A percentile compares a stretch with the other conserved stretches of the same genome.
Evolutionary conservation across 2,888 invertebrate species (phyloP).

Genomic region (Scaptomyza reducta): DNA sequence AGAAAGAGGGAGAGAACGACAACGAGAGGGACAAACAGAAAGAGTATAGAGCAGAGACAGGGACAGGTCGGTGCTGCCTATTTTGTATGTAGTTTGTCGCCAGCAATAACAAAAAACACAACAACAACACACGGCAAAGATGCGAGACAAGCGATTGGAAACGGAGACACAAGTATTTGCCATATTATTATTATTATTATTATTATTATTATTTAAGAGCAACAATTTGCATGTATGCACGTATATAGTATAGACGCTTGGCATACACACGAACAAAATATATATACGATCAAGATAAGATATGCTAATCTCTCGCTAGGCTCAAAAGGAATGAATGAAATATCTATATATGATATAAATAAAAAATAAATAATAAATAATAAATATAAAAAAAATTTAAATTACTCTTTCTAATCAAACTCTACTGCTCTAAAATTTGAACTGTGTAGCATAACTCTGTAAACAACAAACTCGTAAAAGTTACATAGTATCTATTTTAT

Average conservation of each 20-base stretch:
- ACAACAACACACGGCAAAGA: slow-evolving; percentile 19
- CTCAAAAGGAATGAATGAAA: too few relatives aligned
- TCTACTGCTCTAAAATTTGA: too few relatives aligned
- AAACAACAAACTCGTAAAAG: too few relatives aligned
- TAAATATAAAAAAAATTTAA: too few relatives aligned
- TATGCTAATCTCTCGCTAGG: too few relatives aligned
- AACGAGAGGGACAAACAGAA: slow-evolving; percentile 3
- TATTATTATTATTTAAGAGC: slow-evolving; percentile 55
- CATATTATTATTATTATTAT: slow-evolving; percentile 65
- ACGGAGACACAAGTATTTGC: slow-evolving; percentile 53
- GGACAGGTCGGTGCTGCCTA: slow-evolving; percentile 15
- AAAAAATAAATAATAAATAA: too few relatives aligned
- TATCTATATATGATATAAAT: too few relatives aligned
- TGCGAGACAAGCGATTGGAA: neutral
- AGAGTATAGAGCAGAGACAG: slow-evolving; percentile 3
- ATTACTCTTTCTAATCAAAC: too few relatives aligned
- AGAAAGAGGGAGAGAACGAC: neutral
- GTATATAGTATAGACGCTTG: slow-evolving; percentile 4
- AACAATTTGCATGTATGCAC: slow-evolving; percentile 38
- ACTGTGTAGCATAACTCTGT: too few relatives aligned
- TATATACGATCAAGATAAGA: too few relatives aligned
- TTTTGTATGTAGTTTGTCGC: slow-evolving; percentile 50
- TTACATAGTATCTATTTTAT: too few relatives aligned
- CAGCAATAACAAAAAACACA: slow-evolving; percentile 26
- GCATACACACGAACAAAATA: neutral